These are phyloP conservation scores for Neodiprion lecontei DNA, from an alignment of 1,140 invertebrate genomes.

Conservation along the genomic window DNA sequence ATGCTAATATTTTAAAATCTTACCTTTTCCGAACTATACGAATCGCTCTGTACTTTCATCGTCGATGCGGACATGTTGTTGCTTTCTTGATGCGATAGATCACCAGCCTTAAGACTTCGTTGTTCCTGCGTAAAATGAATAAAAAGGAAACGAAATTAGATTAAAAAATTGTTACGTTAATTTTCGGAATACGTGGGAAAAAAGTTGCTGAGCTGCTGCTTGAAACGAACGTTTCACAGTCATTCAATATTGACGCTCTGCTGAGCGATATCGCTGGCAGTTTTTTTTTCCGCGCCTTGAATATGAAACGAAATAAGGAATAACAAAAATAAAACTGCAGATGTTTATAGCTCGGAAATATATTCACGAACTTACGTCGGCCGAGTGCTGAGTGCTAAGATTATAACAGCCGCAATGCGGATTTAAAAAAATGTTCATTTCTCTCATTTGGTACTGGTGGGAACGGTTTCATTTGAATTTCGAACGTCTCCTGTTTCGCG, in stretches of 20 bases:
- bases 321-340: too few relatives aligned
- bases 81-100: conserved; percentile 82
- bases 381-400: neutral
- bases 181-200: too few relatives aligned
- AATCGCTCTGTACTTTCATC: conserved; percentile 84
- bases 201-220: too few relatives aligned
- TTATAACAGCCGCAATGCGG: neutral
- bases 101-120: conserved; percentile 79
- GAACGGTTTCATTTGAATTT: too few relatives aligned
- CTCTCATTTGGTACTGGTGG: neutral
- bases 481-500: too few relatives aligned
- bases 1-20: neutral
- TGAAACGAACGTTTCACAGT: too few relatives aligned
- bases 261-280: too few relatives aligned
- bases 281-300: too few relatives aligned
- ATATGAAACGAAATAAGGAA: too few relatives aligned
- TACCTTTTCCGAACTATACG: conserved; percentile 82
- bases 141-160: conserved; percentile 15
- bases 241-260: too few relatives aligned
- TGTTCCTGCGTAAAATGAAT: conserved; percentile 69
- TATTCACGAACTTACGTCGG: neutral
- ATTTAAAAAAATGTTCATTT: neutral
- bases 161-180: neutral
- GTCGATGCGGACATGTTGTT: conserved; percentile 79
- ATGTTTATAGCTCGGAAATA: too few relatives aligned